These are phyloP conservation scores for Adoxophyes honmai DNA, from an alignment of 1,140 invertebrate genomes.

Conservation along the genomic window DNA sequence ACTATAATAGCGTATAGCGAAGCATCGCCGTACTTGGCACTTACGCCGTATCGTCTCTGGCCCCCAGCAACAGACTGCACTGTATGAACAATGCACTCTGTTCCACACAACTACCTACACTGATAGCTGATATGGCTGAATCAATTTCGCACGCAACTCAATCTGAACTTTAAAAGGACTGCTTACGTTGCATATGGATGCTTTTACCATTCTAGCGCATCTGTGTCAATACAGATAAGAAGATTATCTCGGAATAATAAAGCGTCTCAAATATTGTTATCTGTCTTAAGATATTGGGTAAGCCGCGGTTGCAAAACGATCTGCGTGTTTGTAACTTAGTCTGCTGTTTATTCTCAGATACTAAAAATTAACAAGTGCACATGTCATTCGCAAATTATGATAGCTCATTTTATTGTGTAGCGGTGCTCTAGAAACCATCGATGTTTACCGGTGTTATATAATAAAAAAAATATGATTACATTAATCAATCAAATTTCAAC, in stretches of 20 bases:
- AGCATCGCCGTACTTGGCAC: background rate
- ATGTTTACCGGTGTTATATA: no score
- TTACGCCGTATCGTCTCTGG: background rate
- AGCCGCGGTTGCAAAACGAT: background rate
- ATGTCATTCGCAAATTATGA: no score
- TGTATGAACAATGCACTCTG: constrained; percentile 10
- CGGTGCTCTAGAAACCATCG: no score
- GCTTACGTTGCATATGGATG: no score
- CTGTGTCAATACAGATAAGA: constrained; percentile 14
- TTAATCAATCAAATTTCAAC: no score
- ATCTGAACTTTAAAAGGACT: background rate
- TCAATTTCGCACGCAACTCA: background rate
- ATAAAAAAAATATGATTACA: no score
- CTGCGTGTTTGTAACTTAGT: no score
- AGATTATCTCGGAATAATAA: constrained; percentile 11
- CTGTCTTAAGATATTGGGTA: background rate
- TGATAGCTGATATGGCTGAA: constrained; percentile 8
- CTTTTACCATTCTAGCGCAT: background rate
- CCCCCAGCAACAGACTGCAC: constrained; percentile 4
- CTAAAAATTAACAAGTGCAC: no score
- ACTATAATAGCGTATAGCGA: background rate
- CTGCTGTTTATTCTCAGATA: no score
- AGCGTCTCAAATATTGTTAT: constrained; percentile 14
- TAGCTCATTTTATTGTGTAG: no score
- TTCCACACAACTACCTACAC: background rate